phyloP scores from a whole-genome alignment of 1,140 invertebrate species.

The Phthorimaea operculella region DNA sequence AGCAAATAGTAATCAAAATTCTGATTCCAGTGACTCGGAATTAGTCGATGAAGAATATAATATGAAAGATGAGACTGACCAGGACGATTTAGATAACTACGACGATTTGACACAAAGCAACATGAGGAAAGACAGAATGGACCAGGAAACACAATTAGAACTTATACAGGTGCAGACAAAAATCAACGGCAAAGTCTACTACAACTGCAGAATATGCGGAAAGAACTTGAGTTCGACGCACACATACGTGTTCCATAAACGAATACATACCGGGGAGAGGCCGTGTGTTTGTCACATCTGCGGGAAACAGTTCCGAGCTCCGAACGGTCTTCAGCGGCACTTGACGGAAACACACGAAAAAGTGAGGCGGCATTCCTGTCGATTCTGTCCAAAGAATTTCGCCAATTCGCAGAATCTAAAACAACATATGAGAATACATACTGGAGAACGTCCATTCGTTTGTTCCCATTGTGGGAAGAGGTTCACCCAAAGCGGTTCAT shows the following conservation, averaged over 20 bases:
- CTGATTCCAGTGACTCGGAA: slow-evolving; percentile 30
- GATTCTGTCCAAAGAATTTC: slow-evolving; percentile 68
- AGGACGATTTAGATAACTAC: slow-evolving; percentile 22
- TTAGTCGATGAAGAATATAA: slow-evolving; percentile 8
- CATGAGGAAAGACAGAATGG: slow-evolving; percentile 39
- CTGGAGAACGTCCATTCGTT: slow-evolving; percentile 71
- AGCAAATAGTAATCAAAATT: slow-evolving; percentile 18
- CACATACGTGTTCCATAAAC: slow-evolving; percentile 71
- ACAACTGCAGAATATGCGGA: slow-evolving; percentile 70
- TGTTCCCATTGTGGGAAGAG: slow-evolving; percentile 68
- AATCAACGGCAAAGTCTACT: slow-evolving; percentile 54
- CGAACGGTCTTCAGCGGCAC: slow-evolving; percentile 71
- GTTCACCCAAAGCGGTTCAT: slow-evolving; percentile 57
- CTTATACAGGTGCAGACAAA: slow-evolving; percentile 32
- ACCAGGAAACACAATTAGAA: slow-evolving; percentile 36
- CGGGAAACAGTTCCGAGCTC: slow-evolving; percentile 77
- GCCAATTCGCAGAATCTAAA: slow-evolving; percentile 66
- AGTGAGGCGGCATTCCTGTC: slow-evolving; percentile 68
- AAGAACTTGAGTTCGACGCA: slow-evolving; percentile 71
- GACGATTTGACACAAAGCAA: slow-evolving; percentile 44
- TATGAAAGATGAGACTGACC: neutral
- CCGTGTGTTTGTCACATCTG: slow-evolving; percentile 79
- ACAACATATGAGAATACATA: slow-evolving; percentile 76
- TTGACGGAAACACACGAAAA: slow-evolving; percentile 73
- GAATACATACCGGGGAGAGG: slow-evolving; percentile 78